Conservation (phyloP, 2,113 vertebrate genomes). For the Microcebus jonahi region DNA sequence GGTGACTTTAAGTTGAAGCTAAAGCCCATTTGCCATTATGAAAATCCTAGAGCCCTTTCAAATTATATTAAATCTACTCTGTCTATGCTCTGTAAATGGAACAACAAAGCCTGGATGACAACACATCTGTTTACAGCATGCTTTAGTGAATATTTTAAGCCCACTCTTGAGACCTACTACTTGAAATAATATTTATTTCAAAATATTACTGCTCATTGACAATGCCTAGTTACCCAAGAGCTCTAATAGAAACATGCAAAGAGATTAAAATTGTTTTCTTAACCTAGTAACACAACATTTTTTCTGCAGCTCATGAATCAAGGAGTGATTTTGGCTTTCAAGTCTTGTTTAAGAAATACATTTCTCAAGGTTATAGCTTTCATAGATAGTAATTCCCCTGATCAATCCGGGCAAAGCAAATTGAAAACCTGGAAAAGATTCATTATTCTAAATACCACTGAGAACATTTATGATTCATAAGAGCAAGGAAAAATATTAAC, state of each 20-base stretch:
- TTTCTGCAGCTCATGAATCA: not conserved
- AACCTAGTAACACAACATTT: not conserved
- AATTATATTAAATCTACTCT: not conserved
- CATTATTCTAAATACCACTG: not conserved
- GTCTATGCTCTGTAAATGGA: not conserved
- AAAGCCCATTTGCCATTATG: not conserved
- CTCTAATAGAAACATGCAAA: not conserved
- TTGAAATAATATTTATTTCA: not conserved
- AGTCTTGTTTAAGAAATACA: not conserved
- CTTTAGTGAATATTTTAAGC: not conserved
- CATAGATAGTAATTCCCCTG: not conserved
- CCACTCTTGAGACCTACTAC: not conserved
- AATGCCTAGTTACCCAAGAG: not conserved
- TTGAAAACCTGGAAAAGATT: not conserved
- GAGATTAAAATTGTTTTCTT: not conserved
- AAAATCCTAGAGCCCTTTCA: not conserved
- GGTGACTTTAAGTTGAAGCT: not conserved
- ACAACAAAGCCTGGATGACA: not conserved
- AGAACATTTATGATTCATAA: not conserved
- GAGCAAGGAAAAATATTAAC: not conserved
- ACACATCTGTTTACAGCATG: not conserved
- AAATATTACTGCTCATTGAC: not conserved
- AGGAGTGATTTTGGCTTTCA: not conserved
- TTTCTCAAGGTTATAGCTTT: not conserved
- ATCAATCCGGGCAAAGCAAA: not conserved